phyloP scores from a whole-genome alignment of 2,113 vertebrate genomes.

The Ancistrus triradiatus region DNA sequence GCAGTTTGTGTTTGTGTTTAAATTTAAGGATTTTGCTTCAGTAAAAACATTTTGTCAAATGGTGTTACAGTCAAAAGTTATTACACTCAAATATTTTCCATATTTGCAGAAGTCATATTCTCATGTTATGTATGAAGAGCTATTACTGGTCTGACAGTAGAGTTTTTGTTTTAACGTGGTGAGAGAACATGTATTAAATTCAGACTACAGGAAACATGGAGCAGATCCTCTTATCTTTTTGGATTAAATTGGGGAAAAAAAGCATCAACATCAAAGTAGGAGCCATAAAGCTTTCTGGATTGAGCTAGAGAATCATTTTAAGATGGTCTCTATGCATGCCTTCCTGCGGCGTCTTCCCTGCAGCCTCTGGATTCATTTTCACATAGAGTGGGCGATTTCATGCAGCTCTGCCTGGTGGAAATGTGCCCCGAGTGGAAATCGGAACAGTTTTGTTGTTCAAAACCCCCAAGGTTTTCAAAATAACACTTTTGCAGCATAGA shows the following conservation, averaged over 20 bases:
- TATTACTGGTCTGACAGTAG: no score
- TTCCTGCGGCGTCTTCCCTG: conserved; percentile 51
- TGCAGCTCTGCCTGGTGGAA: conserved; percentile 54
- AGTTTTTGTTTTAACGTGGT: no score
- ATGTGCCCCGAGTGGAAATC: conserved; percentile 53
- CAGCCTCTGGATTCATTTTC: conserved; percentile 61
- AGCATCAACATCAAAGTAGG: conserved; percentile 42
- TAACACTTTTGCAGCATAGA: conserved; percentile 49
- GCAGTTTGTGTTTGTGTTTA: no score
- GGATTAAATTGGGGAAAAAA: conserved; percentile 39
- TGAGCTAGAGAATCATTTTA: conserved; percentile 33
- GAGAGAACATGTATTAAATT: no score
- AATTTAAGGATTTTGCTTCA: no score
- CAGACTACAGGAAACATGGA: conserved; percentile 28
- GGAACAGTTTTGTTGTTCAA: conserved; percentile 53
- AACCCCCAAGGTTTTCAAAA: conserved; percentile 49
- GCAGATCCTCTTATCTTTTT: conserved; percentile 21
- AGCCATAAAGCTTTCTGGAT: conserved; percentile 42
- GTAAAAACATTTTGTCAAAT: no score
- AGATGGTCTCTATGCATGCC: conserved; percentile 27
- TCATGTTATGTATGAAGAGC: no score
- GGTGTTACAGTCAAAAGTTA: no score
- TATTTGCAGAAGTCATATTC: no score
- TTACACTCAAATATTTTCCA: no score
- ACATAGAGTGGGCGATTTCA: conserved; percentile 67